Conservation (phyloP, 2,888 invertebrate species). For the Sepiola atlantica region DNA sequence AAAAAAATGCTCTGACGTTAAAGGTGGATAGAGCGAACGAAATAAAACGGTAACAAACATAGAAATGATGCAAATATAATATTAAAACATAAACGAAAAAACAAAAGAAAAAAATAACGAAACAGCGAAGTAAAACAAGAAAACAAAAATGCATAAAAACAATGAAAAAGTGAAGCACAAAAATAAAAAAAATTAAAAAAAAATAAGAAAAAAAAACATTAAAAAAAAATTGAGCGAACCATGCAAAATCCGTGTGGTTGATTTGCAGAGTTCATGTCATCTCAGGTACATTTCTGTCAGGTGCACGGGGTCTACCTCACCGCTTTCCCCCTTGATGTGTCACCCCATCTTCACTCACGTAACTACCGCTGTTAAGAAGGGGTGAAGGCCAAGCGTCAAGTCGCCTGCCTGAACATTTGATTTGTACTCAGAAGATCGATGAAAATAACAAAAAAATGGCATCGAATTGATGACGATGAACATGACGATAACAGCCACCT, state of each 20-base stretch:
- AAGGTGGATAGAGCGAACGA: no score
- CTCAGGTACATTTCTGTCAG: constrained; percentile 16
- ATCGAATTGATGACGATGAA: not conserved
- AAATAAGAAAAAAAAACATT: no score
- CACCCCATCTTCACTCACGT: not conserved
- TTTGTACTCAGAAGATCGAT: not conserved
- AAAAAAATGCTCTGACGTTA: no score
- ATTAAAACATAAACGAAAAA: not conserved
- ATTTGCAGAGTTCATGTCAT: not conserved
- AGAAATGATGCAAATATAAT: no score
- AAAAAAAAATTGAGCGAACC: not conserved
- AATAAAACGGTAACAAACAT: no score
- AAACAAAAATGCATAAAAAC: no score
- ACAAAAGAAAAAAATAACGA: not conserved
- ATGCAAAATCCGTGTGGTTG: not conserved
- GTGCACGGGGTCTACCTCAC: not conserved
- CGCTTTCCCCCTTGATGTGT: not conserved
- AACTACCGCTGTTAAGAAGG: not conserved
- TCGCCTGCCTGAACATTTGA: not conserved
- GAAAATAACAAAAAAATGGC: no score
- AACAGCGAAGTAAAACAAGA: no score
- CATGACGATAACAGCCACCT: not conserved
- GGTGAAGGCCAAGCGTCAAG: not conserved
- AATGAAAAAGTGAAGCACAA: no score
- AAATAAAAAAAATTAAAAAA: no score